Percentiles rank a stretch among this genome's conserved stretches.
These are phyloP conservation scores for Apamea crenata DNA, from an alignment of 2,888 invertebrate species.

Conservation along the genomic window DNA sequence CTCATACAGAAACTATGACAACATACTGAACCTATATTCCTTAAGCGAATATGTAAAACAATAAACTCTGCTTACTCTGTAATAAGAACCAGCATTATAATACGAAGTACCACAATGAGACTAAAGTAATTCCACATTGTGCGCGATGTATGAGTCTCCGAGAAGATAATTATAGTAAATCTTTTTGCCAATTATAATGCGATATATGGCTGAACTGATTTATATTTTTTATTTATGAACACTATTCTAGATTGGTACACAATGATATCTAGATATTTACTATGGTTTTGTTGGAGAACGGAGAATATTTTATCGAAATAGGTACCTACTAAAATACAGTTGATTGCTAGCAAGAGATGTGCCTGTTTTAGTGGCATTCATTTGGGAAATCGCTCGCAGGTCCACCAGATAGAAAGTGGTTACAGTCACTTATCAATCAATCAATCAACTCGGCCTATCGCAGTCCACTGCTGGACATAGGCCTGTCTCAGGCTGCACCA, in stretches of 20 bases:
- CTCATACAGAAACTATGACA: neutral
- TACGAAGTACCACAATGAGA: constrained; percentile 42
- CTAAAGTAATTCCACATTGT: constrained; percentile 50
- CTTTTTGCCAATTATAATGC: constrained; percentile 61
- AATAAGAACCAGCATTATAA: constrained; percentile 36
- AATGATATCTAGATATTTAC: neutral
- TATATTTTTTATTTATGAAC: constrained; percentile 44
- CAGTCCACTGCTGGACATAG: neutral
- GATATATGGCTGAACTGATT: constrained; percentile 50
- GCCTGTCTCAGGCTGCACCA: neutral
- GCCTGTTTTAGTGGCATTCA: neutral
- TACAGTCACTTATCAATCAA: neutral
- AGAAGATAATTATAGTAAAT: constrained; percentile 59
- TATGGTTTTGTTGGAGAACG: neutral
- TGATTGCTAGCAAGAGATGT: neutral
- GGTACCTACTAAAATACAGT: neutral
- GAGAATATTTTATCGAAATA: neutral
- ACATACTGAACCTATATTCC: neutral
- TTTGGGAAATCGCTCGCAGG: neutral
- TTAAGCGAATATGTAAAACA: constrained; percentile 2
- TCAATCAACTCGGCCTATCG: neutral
- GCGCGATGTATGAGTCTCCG: constrained; percentile 48
- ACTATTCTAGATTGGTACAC: constrained; percentile 25
- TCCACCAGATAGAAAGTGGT: too few species aligned
- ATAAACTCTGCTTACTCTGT: constrained; percentile 41